These are phyloP conservation scores for Chrysopa pallens DNA, from an alignment of 1,140 invertebrate species.

Conservation along the genomic window DNA sequence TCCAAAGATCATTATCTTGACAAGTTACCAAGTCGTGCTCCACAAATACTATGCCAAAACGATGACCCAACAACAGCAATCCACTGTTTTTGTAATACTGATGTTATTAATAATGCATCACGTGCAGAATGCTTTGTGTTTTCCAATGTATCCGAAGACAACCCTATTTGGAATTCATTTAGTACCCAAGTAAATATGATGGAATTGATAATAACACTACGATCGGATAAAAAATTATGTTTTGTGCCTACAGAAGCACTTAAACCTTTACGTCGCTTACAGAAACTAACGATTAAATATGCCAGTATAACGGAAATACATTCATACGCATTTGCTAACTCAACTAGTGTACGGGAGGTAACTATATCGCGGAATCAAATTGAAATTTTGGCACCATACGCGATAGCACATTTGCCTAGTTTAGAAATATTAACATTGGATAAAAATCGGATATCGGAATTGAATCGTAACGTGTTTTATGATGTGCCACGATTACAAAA, in stretches of 20 bases:
- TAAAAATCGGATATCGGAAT: constrained; percentile 35
- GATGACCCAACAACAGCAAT: constrained; percentile 12
- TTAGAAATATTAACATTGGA: constrained; percentile 32
- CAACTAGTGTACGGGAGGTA: constrained; percentile 43
- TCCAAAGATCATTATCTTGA: too few species aligned
- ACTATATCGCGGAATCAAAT: constrained; percentile 48
- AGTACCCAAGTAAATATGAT: constrained; percentile 44
- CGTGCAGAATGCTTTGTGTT: constrained; percentile 12
- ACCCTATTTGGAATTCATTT: constrained; percentile 50
- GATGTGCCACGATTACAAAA: constrained; percentile 31
- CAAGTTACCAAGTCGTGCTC: too few species aligned
- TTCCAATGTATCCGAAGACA: constrained; percentile 36
- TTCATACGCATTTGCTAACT: constrained; percentile 48
- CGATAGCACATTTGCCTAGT: constrained; percentile 38
- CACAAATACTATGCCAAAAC: constrained; percentile 8
- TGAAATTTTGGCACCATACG: constrained; percentile 34
- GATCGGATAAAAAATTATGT: constrained; percentile 38
- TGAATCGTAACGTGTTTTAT: constrained; percentile 37
- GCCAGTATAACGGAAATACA: constrained; percentile 45
- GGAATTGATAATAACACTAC: constrained; percentile 47
- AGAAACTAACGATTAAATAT: constrained; percentile 46
- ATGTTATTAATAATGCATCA: constrained; percentile 9
- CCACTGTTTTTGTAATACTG: constrained; percentile 14
- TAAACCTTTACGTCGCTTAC: constrained; percentile 40
- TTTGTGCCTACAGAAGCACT: constrained; percentile 50